A percentile compares a stretch with the other conserved stretches of the same genome.
Conservation (phyloP, 2,888 invertebrate species). For the Catocala fraxini region DNA sequence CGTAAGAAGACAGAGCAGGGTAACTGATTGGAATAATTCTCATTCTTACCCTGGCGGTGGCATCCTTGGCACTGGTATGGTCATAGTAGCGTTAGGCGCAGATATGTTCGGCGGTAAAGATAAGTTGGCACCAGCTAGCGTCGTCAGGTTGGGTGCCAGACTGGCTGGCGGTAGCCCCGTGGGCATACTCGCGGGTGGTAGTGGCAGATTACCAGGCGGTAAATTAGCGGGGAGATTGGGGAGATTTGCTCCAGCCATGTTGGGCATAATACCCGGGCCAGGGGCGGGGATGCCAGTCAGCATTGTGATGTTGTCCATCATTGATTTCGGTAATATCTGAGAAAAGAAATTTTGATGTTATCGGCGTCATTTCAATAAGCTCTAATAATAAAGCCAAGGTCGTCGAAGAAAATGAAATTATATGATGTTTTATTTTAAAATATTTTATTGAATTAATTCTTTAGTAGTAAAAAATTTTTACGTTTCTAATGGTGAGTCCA, state of each 20-base stretch:
- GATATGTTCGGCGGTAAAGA: conserved; percentile 16
- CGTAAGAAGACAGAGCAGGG: too few species aligned
- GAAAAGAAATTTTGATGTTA: neutral
- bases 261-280: conserved; percentile 30
- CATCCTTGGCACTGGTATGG: conserved; percentile 63
- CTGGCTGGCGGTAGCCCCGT: conserved; percentile 21
- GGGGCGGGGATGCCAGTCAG: conserved; percentile 52
- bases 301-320: conserved; percentile 73
- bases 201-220: conserved; percentile 14
- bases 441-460: too few species aligned
- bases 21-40: neutral
- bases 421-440: too few species aligned
- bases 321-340: conserved; percentile 77
- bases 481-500: too few species aligned
- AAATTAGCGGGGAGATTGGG: conserved; percentile 17
- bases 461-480: too few species aligned
- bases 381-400: too few species aligned
- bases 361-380: too few species aligned
- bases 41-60: conserved; percentile 71
- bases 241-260: conserved; percentile 4
- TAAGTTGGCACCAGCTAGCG: conserved; percentile 11
- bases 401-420: too few species aligned
- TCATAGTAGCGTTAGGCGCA: conserved; percentile 28
- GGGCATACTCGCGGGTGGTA: conserved; percentile 27
- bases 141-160: conserved; percentile 26